Evolutionary conservation across 2,797 vertebrate species (phyloP).

Genomic region (Somateria mollissima): DNA sequence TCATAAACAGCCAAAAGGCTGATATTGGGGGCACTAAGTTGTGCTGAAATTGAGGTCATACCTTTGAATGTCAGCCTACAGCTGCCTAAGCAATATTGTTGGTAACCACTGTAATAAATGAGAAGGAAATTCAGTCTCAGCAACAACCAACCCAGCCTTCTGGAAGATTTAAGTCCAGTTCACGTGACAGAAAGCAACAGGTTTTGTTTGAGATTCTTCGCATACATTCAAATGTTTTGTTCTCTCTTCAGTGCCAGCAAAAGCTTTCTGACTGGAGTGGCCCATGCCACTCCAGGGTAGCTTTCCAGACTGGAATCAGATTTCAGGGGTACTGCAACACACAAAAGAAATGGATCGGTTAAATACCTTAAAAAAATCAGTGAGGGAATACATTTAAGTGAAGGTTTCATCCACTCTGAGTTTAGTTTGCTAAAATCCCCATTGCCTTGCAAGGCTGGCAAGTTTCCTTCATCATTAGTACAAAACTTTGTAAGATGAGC

Average conservation of each 20-base stretch:
- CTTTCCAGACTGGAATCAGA: background rate
- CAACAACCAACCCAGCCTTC: background rate
- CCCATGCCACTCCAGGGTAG: background rate
- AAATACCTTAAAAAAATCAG: background rate
- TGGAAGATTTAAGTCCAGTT: background rate
- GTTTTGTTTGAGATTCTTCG: background rate
- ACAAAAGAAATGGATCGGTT: background rate
- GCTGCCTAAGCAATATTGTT: background rate
- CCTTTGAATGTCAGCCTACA: background rate
- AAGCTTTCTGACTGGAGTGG: background rate
- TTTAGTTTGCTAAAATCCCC: background rate
- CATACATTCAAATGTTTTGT: fast-evolving
- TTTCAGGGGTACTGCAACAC: background rate
- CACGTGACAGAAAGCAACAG: background rate
- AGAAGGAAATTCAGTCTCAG: background rate
- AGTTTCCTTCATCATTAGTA: background rate
- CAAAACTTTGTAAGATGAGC: background rate
- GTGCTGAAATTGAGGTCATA: background rate
- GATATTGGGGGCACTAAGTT: background rate
- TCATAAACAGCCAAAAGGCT: background rate
- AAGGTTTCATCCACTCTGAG: background rate
- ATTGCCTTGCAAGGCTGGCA: background rate
- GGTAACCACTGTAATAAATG: background rate
- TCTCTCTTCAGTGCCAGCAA: background rate
- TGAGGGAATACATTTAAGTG: background rate